Conservation (phyloP, 2,888 invertebrate genomes). For the Zootermopsis nevadensis region DNA sequence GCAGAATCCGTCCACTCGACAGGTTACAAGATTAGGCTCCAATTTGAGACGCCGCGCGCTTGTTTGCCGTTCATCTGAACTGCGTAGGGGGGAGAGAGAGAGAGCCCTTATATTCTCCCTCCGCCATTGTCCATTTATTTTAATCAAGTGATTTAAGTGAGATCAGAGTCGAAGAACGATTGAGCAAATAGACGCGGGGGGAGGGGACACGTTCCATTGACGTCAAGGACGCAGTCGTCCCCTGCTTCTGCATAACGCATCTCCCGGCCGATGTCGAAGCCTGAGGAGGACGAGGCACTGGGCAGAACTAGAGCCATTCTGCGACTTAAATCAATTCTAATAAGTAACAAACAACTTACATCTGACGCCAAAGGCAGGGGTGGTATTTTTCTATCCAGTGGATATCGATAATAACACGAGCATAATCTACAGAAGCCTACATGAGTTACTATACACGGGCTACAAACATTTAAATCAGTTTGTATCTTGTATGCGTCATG, state of each 20-base stretch:
- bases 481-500: too few relatives aligned
- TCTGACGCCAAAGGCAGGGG: too few relatives aligned
- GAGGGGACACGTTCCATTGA: not conserved
- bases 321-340: too few relatives aligned
- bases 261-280: not conserved
- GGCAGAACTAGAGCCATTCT: too few relatives aligned
- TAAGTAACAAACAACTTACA: too few relatives aligned
- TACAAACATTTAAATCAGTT: too few relatives aligned
- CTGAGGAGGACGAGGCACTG: too few relatives aligned
- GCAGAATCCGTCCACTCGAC: constrained; percentile 31
- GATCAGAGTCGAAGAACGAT: constrained; percentile 35
- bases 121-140: constrained; percentile 47
- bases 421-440: too few relatives aligned
- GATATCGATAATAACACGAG: too few relatives aligned
- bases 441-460: too few relatives aligned
- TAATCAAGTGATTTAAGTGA: constrained; percentile 46
- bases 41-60: constrained; percentile 11
- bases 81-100: not conserved
- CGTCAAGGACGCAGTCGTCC: not conserved
- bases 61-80: constrained; percentile 5
- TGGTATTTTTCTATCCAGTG: too few relatives aligned
- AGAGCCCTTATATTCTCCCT: not conserved
- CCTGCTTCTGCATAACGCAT: not conserved
- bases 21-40: constrained; percentile 28
- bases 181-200: constrained; percentile 40